Conservation (phyloP, 2,797 vertebrate species). For the Acipenser ruthenus region DNA sequence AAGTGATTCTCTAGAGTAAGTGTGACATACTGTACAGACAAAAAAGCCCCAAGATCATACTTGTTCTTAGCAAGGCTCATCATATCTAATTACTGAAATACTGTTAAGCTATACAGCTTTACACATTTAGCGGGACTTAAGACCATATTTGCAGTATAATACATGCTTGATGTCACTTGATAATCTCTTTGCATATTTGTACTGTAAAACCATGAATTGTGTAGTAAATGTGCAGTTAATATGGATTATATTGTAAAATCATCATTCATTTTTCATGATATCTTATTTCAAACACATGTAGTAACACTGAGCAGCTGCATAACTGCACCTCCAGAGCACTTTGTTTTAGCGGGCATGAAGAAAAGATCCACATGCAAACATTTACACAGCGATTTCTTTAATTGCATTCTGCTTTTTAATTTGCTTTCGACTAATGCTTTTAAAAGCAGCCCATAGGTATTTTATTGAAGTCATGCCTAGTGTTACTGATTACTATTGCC, state of each 20-base stretch:
- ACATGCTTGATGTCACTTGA: no score
- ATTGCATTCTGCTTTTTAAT: constrained; percentile 77
- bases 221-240: constrained; percentile 38
- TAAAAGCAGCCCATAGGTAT: constrained; percentile 64
- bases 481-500: constrained; percentile 49
- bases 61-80: no score
- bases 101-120: no score
- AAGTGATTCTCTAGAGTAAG: no score
- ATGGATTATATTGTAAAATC: constrained; percentile 53
- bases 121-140: no score
- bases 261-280: constrained; percentile 66
- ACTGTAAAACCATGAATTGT: no score
- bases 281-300: constrained; percentile 73
- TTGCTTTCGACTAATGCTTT: constrained; percentile 72
- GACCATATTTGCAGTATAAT: no score
- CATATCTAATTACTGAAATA: no score
- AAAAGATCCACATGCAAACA: constrained; percentile 74
- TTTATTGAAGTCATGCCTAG: constrained; percentile 69
- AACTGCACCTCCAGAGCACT: constrained; percentile 54
- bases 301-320: constrained; percentile 70
- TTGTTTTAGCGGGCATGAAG: constrained; percentile 46
- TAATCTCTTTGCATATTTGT: no score
- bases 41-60: no score
- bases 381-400: constrained; percentile 80
- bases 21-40: no score